Percentiles rank a stretch among this genome's conserved stretches.
Conservation (phyloP, 2,797 vertebrate genomes). For the Acropternis orthonyx region DNA sequence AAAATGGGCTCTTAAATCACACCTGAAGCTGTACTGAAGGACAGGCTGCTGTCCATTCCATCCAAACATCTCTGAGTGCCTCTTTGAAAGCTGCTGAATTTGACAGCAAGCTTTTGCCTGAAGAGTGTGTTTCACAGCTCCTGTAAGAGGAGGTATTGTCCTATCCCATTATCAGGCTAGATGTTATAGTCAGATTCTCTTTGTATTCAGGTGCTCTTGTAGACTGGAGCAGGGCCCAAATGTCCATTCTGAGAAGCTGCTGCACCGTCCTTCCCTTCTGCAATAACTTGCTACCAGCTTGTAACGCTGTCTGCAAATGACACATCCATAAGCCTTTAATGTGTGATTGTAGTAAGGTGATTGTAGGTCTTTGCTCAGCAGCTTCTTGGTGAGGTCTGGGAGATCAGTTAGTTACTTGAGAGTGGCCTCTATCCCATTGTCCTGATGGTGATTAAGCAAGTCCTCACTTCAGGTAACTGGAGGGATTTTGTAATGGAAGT, state of each 20-base stretch:
- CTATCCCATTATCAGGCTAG: background rate
- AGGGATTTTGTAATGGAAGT: background rate
- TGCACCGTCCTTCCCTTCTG: background rate
- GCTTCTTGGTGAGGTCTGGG: background rate
- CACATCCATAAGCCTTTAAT: background rate
- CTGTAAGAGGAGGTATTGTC: background rate
- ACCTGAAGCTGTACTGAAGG: background rate
- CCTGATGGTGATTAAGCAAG: background rate
- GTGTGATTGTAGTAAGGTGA: background rate
- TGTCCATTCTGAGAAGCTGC: background rate
- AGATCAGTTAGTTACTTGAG: background rate
- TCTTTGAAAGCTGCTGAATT: background rate
- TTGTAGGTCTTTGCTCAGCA: background rate
- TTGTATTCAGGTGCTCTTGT: background rate
- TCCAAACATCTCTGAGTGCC: background rate
- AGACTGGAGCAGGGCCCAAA: background rate
- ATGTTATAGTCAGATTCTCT: background rate
- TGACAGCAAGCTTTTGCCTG: background rate
- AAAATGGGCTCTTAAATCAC: background rate
- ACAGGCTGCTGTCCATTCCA: background rate
- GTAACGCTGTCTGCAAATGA: background rate
- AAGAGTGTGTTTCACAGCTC: background rate
- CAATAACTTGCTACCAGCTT: background rate
- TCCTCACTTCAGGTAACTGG: background rate
- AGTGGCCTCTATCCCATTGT: background rate